A percentile compares a stretch with the other conserved stretches of the same genome.
These are phyloP conservation scores for Entomyzon cyanotis DNA, from an alignment of 2,113 vertebrate genomes.

Conservation along the genomic window DNA sequence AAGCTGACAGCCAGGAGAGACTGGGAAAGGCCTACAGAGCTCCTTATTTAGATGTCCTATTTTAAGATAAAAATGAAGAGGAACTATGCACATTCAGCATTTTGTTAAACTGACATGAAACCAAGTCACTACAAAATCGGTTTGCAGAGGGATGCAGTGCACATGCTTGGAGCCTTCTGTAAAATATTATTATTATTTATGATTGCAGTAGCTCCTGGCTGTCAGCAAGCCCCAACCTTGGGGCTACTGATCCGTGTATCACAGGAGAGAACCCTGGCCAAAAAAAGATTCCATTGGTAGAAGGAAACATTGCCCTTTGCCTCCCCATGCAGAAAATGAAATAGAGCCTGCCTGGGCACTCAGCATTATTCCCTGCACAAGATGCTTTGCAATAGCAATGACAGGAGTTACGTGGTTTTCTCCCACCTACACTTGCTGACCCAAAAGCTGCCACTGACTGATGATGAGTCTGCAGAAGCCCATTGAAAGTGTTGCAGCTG, in stretches of 20 bases:
- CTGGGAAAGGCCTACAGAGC: slow-evolving; percentile 64
- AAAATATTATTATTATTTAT: slow-evolving; percentile 20
- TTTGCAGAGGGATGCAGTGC: slow-evolving; percentile 16
- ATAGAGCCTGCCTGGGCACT: neutral
- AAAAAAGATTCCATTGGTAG: neutral
- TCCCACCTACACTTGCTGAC: neutral
- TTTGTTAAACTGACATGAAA: slow-evolving; percentile 61
- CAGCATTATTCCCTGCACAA: neutral
- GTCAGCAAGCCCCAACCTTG: neutral
- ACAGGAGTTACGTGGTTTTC: neutral
- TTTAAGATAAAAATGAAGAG: slow-evolving; percentile 60
- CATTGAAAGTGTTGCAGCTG: neutral
- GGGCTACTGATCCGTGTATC: neutral
- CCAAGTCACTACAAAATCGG: slow-evolving; percentile 32
- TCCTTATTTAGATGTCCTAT: slow-evolving; percentile 62
- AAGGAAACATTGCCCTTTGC: neutral
- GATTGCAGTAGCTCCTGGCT: neutral
- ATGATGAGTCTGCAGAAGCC: neutral
- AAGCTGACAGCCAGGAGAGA: slow-evolving; percentile 68
- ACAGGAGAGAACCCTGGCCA: neutral
- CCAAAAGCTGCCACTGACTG: neutral
- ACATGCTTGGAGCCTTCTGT: neutral
- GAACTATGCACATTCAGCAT: slow-evolving; percentile 64
- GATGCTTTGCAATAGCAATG: neutral
- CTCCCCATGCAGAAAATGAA: neutral